Evolutionary conservation across 2,113 vertebrate genomes (phyloP).

Genomic region (Sitta europaea): DNA sequence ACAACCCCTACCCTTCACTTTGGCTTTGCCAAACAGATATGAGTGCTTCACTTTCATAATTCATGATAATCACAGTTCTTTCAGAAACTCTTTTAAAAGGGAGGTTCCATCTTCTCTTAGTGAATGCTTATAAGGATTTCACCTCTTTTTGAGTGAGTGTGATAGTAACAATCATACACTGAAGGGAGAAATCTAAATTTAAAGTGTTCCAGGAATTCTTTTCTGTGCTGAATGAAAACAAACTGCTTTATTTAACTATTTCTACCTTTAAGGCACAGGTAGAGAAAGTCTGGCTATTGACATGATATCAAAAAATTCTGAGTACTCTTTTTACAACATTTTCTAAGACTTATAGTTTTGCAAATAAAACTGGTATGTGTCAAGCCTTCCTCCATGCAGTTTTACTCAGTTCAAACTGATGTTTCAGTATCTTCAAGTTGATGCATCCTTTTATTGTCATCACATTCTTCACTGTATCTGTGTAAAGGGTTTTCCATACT

Average conservation of each 20-base stretch:
- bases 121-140: neutral
- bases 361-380: neutral
- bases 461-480: neutral
- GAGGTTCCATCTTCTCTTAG: neutral
- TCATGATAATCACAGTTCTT: neutral
- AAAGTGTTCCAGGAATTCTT: neutral
- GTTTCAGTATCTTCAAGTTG: neutral
- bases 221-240: neutral
- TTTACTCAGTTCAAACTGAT: neutral
- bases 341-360: neutral
- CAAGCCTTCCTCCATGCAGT: neutral
- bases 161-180: neutral
- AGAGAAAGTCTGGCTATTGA: neutral
- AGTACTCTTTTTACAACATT: neutral
- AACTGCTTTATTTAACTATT: neutral
- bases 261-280: neutral
- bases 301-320: neutral
- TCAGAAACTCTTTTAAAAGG: neutral
- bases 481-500: neutral
- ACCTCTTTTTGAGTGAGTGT: neutral
- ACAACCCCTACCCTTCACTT: neutral
- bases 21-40: neutral
- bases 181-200: neutral
- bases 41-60: neutral
- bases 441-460: neutral